Base-by-base conservation (phyloP, 30 jellyfish, hydroid and myxozoan species). In the Pseudorhiza aurosa region DNA sequence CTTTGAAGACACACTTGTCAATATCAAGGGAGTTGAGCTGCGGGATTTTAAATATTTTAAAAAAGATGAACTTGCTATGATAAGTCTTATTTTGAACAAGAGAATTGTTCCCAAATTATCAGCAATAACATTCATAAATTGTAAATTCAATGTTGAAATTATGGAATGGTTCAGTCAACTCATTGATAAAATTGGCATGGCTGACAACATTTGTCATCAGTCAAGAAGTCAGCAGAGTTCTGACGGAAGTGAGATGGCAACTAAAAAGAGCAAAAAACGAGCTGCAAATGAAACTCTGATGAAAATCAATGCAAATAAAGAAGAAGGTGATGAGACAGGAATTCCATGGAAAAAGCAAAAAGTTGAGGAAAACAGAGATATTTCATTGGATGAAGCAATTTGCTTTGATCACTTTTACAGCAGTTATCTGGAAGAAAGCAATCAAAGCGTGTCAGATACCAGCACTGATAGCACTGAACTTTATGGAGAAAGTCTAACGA, bases 351-450 rank as follows among this genome's bases (percentile, higher is more conserved):
- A 64, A 42, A 15, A 24, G 31, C 6, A 36, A 64, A 64, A n/a
- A 32, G 6, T 64, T 32, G 32, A 64, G 17, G 24, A 5, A 5
- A 36, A 53, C 22, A 22, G 8, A 53, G 67, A 53, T 3, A 53
- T 53, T 53, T 30, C 77, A 2, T 64, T 64, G 10, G 77, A 64
- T 64, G 77, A 24, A 10, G 77, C 77, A 2, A 64, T 42, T 15
- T 64, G 58, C 21, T 5, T 19, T 14, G 40, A 4, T 12, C 2
- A 33, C 8, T 30, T 24, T 19, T 2, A 22, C 24, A 53, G 22
- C 24, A 14, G 32, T 5, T 7, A 35, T 1, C 4, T 14, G 35
- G 4, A 19, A 2, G 12, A 15, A 14, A 53, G 24, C 2, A 2
- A 1, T 6, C 36, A 10, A n/a, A 36, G 37, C 31, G 17, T 18